Conservation (phyloP, 2,888 invertebrate genomes). For the Drosophila engyochracea region DNA sequence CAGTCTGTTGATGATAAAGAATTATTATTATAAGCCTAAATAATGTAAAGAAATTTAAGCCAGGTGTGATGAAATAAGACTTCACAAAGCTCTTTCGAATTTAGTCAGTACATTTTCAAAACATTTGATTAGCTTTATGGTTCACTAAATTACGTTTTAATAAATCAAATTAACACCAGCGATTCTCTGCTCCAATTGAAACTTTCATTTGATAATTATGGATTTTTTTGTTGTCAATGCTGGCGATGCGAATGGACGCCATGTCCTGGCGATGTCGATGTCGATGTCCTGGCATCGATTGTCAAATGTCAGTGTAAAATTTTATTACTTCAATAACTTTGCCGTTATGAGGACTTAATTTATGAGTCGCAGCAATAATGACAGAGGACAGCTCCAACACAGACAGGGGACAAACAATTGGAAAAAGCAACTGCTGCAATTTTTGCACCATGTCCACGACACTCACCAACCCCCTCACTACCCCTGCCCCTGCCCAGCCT, state of each 20-base stretch:
- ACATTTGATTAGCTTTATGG: background rate
- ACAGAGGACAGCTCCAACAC: slow-evolving; percentile 48
- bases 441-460: slow-evolving; percentile 52
- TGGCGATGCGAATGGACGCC: slow-evolving; percentile 20
- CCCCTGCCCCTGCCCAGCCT: slow-evolving; percentile 19
- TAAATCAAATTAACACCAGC: slow-evolving; percentile 21
- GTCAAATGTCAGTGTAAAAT: slow-evolving; percentile 84
- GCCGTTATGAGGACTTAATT: slow-evolving; percentile 85
- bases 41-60: background rate
- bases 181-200: background rate
- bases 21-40: background rate
- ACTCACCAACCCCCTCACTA: slow-evolving; percentile 7
- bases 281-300: slow-evolving; percentile 76
- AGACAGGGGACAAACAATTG: slow-evolving; percentile 61
- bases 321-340: slow-evolving; percentile 84
- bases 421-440: slow-evolving; percentile 76
- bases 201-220: slow-evolving; percentile 42
- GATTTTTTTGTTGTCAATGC: slow-evolving; percentile 27
- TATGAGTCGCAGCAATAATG: slow-evolving; percentile 79
- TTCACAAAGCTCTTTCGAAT: background rate
- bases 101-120: background rate
- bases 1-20: background rate
- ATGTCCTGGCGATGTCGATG: slow-evolving; percentile 31
- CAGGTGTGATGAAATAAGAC: background rate
- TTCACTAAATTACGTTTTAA: background rate